Conservation (phyloP, 1,140 invertebrate genomes). For the Drosophila punjabiensis region DNA sequence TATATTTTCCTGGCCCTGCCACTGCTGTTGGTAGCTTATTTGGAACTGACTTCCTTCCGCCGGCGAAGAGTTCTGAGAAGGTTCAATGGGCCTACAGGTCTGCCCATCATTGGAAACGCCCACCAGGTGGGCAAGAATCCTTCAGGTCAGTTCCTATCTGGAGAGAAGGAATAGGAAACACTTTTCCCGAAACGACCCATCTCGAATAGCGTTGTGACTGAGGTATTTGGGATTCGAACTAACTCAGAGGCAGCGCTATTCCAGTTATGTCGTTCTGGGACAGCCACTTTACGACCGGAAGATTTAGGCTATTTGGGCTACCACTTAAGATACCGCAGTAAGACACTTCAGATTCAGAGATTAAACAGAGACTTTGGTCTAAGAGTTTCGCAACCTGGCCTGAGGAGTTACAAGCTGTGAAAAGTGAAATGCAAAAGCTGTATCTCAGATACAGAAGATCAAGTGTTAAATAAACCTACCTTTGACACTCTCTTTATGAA, state of each 20-base stretch:
- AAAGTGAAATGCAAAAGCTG: not conserved
- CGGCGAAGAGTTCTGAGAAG: constrained; percentile 50
- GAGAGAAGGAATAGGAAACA: not conserved
- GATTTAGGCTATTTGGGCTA: not conserved
- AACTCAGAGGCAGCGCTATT: constrained; percentile 64
- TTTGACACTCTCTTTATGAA: not conserved
- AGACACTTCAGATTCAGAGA: not conserved
- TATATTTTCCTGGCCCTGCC: constrained; percentile 59
- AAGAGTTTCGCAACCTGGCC: not conserved
- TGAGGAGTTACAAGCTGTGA: not conserved
- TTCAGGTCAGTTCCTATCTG: constrained; percentile 45
- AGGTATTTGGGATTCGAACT: constrained; percentile 29
- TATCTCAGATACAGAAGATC: not conserved
- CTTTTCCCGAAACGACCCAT: constrained; percentile 32
- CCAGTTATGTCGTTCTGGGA: constrained; percentile 45
- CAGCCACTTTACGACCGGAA: constrained; percentile 17
- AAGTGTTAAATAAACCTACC: constrained; percentile 7
- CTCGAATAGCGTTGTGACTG: constrained; percentile 77
- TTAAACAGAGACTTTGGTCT: constrained; percentile 9
- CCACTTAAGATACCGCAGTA: not conserved
- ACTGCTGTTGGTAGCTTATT: constrained; percentile 43
- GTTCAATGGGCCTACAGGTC: constrained; percentile 53
- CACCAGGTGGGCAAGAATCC: constrained; percentile 75
- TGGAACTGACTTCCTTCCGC: constrained; percentile 53
- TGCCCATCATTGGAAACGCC: constrained; percentile 74